Percentiles rank a stretch among this genome's conserved stretches.
Conservation (phyloP, 2,888 invertebrate genomes). For the Orchestes rusci region DNA sequence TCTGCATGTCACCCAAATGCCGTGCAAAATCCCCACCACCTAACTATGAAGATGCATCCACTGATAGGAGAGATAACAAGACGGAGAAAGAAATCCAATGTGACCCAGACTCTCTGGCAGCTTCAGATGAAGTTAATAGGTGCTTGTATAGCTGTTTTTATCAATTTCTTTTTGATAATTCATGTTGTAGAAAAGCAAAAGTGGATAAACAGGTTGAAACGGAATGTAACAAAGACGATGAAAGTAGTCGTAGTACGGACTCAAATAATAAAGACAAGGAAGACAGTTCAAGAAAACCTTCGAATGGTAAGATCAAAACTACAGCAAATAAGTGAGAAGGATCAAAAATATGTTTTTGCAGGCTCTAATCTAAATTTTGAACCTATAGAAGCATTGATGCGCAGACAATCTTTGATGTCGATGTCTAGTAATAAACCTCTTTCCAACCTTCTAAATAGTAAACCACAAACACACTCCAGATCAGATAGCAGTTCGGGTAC, state of each 20-base stretch:
- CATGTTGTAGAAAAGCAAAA: too few relatives aligned
- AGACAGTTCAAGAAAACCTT: constrained; percentile 12
- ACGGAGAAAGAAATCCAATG: constrained; percentile 21
- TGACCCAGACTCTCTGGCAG: too few relatives aligned
- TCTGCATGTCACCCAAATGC: constrained; percentile 14
- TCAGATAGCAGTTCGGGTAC: constrained; percentile 38
- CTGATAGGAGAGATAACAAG: constrained; percentile 15
- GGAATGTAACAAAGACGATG: constrained; percentile 27
- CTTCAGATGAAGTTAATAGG: too few relatives aligned
- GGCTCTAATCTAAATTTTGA: constrained; percentile 29
- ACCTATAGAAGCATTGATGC: constrained; percentile 30
- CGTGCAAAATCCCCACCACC: constrained; percentile 16
- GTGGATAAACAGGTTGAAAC: constrained; percentile 28
- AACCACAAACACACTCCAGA: constrained; percentile 32
- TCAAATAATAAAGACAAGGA: constrained; percentile 27
- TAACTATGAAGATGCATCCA: constrained; percentile 1
- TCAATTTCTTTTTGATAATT: too few relatives aligned
- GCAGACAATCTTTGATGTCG: constrained; percentile 29
- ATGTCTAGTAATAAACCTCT: constrained; percentile 31
- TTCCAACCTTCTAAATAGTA: constrained; percentile 31
- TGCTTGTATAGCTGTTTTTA: too few relatives aligned
- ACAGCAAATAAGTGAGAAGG: neutral
- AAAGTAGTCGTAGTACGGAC: constrained; percentile 33
- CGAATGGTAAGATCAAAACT: constrained; percentile 10
- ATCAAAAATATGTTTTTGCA: constrained; percentile 6